Conservation (phyloP, 30 jellyfish, hydroid and myxozoan species). For the Hydractinia echinata region DNA sequence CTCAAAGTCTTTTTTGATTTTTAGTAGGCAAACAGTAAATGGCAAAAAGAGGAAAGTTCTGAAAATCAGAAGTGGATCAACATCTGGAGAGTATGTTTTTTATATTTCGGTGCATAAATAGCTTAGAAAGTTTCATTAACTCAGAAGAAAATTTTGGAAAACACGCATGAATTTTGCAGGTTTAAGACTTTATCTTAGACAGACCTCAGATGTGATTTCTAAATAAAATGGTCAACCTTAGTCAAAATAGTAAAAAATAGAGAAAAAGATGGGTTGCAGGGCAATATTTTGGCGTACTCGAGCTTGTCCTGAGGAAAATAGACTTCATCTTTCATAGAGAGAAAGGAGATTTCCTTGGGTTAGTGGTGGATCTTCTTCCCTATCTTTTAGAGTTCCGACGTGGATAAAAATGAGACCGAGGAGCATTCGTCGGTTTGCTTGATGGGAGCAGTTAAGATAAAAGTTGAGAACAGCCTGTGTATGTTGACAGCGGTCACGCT, state of each 20-base stretch:
- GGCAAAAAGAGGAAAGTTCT: slow-evolving; percentile 15
- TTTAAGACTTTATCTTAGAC: no score
- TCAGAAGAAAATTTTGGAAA: no score
- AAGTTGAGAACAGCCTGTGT: slow-evolving; percentile 19
- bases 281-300: no score
- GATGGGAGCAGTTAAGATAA: slow-evolving; percentile 34
- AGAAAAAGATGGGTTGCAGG: no score
- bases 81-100: slow-evolving; percentile 19
- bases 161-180: no score
- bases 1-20: no score
- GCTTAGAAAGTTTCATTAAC: no score
- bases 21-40: not conserved
- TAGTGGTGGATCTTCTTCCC: not conserved
- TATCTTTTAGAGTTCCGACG: slow-evolving; percentile 63
- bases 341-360: not conserved
- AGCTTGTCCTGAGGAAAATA: no score
- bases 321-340: no score
- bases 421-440: slow-evolving; percentile 66
- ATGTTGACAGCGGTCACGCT: slow-evolving; percentile 16
- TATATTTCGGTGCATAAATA: not conserved
- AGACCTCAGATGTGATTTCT: no score
- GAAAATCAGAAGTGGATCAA: slow-evolving; percentile 22
- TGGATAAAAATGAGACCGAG: slow-evolving; percentile 61
- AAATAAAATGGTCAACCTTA: no score
- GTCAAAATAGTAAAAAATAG: no score